Base-by-base conservation (phyloP, 2,797 vertebrate species). In the Gila robusta region DNA sequence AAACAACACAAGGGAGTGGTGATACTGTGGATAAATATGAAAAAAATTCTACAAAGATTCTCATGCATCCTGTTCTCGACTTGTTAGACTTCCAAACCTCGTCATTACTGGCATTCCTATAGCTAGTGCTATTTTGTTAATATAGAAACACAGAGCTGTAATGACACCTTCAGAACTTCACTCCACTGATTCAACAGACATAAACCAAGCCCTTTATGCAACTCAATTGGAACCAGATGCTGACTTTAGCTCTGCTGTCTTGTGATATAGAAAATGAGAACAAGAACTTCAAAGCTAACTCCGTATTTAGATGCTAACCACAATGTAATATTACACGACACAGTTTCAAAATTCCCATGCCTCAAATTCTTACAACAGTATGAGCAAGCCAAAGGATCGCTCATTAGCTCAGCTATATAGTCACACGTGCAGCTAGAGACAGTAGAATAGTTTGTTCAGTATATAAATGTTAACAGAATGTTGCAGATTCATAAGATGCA, bases 321-420 rank as follows among this genome's bases (percentile, higher is more conserved):
- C 83, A 89, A 88, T 89, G 89, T 83, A 88, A 91, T 84, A 89
- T 88, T 90, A 90, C 70, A 89, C 86, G 78, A 85, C 72, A 81
- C 62, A 72, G 79, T 87, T 89, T 88, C 76, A 85, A 84, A 85
- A 82, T 90, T 76, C 83, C 83, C 77, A 81, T 87, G 87, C 87
- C 76, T 87, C 19, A 87, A 83, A 87, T 79, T 86, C 88, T 86
- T 87, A 87, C 84, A 88, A 86, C 85, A 90, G 85, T 72, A 85
- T 77, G 76, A 83, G 80, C 79, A 69, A 76, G 86, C 69, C 87
- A 85, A 83, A 87, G 85, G 73, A 89, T 89, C 64, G 49, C 9
- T 79, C 74, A 89, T 72, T 83, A 88, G 52, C 67, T 78, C 81
- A 83, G 62, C n/a, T 71, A 77, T 47, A 66, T 69, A 85, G 79